These are phyloP conservation scores for Paracanthobrama guichenoti DNA, from an alignment of 2,113 vertebrate genomes.

Conservation along the genomic window DNA sequence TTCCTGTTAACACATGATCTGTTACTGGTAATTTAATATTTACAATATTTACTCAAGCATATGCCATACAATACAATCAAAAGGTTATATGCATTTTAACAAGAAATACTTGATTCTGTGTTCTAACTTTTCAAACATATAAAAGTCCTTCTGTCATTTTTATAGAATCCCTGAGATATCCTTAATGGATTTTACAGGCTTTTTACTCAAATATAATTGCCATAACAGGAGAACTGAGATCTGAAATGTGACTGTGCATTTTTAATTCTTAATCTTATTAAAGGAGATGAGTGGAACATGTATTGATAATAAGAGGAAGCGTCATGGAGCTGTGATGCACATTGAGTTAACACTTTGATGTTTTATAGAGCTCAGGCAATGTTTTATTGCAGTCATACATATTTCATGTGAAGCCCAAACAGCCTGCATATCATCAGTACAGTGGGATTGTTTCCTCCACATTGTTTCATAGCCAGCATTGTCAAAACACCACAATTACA, in stretches of 20 bases:
- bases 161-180: background rate
- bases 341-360: too few species aligned
- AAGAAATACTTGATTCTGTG: too few species aligned
- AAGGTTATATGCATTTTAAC: too few species aligned
- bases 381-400: slow-evolving; percentile 44
- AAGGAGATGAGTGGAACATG: too few species aligned
- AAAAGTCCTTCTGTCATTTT: background rate
- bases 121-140: background rate
- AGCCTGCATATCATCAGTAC: background rate
- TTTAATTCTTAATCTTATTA: background rate
- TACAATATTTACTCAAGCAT: too few species aligned
- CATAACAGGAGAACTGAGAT: background rate
- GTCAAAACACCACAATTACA: background rate
- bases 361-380: slow-evolving; percentile 14
- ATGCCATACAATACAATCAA: too few species aligned
- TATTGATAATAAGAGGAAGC: slow-evolving; percentile 35
- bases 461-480: background rate
- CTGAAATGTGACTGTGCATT: background rate
- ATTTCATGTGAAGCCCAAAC: slow-evolving; percentile 49
- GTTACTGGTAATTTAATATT: too few species aligned
- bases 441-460: slow-evolving; percentile 17
- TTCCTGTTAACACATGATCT: too few species aligned
- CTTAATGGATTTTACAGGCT: background rate
- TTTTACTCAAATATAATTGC: background rate
- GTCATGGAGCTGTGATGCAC: too few species aligned